Percentiles rank a stretch among this genome's conserved stretches.
These are phyloP conservation scores for Monodelphis domestica DNA, from an alignment of 2,797 vertebrate species.

Conservation along the genomic window DNA sequence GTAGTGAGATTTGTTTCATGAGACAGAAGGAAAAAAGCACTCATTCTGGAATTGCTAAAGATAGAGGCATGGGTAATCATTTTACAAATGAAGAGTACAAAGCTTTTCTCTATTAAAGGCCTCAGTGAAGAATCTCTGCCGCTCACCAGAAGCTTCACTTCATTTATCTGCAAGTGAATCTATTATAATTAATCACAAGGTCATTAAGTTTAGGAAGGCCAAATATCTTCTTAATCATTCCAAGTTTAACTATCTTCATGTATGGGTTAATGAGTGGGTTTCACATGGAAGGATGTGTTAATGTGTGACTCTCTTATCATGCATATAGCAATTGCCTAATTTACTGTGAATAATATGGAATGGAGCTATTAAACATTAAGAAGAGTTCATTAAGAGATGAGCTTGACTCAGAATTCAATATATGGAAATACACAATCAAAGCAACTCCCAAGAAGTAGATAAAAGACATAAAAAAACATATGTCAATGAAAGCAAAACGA, in stretches of 20 bases:
- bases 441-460: not conserved
- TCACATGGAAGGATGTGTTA: conserved; percentile 8
- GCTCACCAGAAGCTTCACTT: conserved; percentile 1
- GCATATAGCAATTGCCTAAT: conserved; percentile 46
- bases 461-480: not conserved
- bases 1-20: not conserved
- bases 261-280: conserved; percentile 30
- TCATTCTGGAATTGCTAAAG: not conserved
- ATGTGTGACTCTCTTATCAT: not conserved
- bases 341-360: not conserved
- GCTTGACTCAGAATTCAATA: conserved; percentile 7
- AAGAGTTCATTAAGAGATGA: conserved; percentile 15
- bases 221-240: conserved; percentile 39
- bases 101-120: not conserved
- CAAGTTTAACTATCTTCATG: not conserved
- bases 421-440: not conserved
- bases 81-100: not conserved
- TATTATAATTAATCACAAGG: not conserved
- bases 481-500: not conserved
- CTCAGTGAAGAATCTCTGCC: rapidly evolving
- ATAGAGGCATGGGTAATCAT: not conserved
- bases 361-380: conserved; percentile 42
- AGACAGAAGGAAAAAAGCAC: not conserved
- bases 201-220: not conserved
- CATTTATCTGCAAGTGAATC: not conserved